Evolutionary conservation across 2,797 vertebrate genomes (phyloP), one percentile per base, ranked within the genome.

Genomic region (Phaenicophaeus curvirostris): DNA sequence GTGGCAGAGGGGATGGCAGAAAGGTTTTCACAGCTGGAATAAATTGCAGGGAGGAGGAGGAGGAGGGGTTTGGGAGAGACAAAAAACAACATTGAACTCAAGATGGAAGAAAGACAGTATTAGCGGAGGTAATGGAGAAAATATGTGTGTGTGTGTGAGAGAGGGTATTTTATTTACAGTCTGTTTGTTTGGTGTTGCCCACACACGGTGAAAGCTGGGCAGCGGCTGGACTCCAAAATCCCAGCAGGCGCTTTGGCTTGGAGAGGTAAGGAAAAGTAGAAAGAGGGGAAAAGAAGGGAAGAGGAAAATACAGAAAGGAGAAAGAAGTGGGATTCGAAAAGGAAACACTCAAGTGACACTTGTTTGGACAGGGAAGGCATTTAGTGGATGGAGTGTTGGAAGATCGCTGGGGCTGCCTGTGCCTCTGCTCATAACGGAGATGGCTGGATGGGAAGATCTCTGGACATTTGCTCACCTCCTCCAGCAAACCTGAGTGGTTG

Each of bases 11-110:
- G 97, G 97, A 98, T 97, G 97, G 97, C 96, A 96, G 97, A 82
- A 97, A 96, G 97, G 98, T 98, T 98, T 98, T 98, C 98, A 98
- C 98, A 99, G 98, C 98, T 98, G 98, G 98, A 98, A 98, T 97
- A 98, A 98, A 98, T 98, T 98, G 98, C 98, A 89, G 96, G 96
- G 91, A 94, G 95, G 95, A 85, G 95, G 96, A 95, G 91, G 87
- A 96, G 94, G 92, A 89, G 95, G 97, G 97, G 96, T 79, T 61
- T 15, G 93, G 96, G 96, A 98, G 97, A 98, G 97, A 97, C 97
- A 97, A 98, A 98, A 98, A 98, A 85, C 98, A 98, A 98, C 97
- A 98, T 89, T 98, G 98, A 98, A 95, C 96, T 97, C 96, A 83
- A 96, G 97, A 97, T 97, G 96, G 97, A 97, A 98, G 97, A 97